Evolutionary conservation across 64 coral and sea anemone species (phyloP).

Genomic region (Trachythela sp.): DNA sequence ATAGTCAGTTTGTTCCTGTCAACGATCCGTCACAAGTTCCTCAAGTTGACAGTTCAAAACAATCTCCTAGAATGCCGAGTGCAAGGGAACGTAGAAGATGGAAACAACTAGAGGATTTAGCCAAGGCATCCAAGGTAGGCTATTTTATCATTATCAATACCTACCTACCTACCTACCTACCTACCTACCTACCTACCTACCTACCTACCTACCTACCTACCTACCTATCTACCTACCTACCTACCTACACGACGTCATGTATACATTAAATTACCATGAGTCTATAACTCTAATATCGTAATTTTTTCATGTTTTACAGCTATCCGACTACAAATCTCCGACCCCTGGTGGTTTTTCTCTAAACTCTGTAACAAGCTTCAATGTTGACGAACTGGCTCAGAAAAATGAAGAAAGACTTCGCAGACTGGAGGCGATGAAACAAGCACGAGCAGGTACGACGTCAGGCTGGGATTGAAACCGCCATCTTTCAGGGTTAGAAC

Average conservation of each 20-base stretch:
- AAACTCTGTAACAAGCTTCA: slow-evolving; percentile 98
- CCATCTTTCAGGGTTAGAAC: no score
- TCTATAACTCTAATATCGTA: no score
- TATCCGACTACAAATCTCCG: slow-evolving; percentile 72
- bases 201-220: no score
- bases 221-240: no score
- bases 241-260: no score
- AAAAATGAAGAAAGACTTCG: slow-evolving; percentile 82
- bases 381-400: slow-evolving; percentile 81
- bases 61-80: slow-evolving; percentile 45
- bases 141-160: neutral
- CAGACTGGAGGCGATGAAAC: slow-evolving; percentile 71
- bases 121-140: slow-evolving; percentile 69
- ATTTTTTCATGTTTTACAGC: slow-evolving; percentile 47
- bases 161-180: no score
- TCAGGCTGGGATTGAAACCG: no score
- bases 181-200: no score
- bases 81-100: slow-evolving; percentile 91
- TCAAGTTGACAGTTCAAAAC: slow-evolving; percentile 6
- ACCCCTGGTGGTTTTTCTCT: slow-evolving; percentile 90
- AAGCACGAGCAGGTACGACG: slow-evolving; percentile 46
- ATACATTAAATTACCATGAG: no score
- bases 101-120: slow-evolving; percentile 88
- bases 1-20: slow-evolving; percentile 93
- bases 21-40: slow-evolving; percentile 49